Base-by-base conservation (phyloP, 2,888 invertebrate genomes). In the Sinopyrophorus schimmeli region DNA sequence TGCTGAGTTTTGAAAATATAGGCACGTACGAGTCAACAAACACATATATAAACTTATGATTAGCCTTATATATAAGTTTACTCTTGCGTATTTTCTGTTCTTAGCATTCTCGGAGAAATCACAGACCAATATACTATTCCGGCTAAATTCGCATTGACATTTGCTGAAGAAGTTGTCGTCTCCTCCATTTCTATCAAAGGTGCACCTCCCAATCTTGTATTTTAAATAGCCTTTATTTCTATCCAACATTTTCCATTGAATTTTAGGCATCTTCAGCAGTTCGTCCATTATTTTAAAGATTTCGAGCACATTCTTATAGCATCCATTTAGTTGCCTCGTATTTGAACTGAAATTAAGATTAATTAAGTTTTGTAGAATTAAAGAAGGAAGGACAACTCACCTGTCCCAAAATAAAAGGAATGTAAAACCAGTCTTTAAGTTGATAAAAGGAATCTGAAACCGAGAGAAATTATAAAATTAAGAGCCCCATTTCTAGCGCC, bases 11-110 rank as follows among this genome's bases (percentile, higher is more conserved):
- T 57, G 56, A 55, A 62, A 60, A 61, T 66, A 64, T 66, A 70
- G 69, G 70, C 70, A 70, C 70, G 64, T 66, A 62, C 61, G 63
- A 61, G 60, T 65, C 61, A 64, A 68, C 59, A 63, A 55, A 58
- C 58, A 65, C 62, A 62, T 56, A 62, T 66, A 62, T 55, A 68
- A 63, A 64, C 64, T 65, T 66, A 65, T 53, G 44, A 58, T 44
- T 58, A 63, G 50, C 56, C 59, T 60, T 61, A 59, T 57, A 20
- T 41, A 40, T 49, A 53, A 38, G 24, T 26, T 34, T 34, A 35
- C 14, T 15, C 17, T 26, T 23, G 34, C 23, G 17, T 30, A 20
- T 20, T 26, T 15, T 14, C 35, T 27, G 23, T 44, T 31, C 30
- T 31, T 24, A 31, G 18, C 20, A 26, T 16, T 47, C 17, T 31